Conservation (phyloP, 1,140 invertebrate genomes). For the Cydia pomonella region DNA sequence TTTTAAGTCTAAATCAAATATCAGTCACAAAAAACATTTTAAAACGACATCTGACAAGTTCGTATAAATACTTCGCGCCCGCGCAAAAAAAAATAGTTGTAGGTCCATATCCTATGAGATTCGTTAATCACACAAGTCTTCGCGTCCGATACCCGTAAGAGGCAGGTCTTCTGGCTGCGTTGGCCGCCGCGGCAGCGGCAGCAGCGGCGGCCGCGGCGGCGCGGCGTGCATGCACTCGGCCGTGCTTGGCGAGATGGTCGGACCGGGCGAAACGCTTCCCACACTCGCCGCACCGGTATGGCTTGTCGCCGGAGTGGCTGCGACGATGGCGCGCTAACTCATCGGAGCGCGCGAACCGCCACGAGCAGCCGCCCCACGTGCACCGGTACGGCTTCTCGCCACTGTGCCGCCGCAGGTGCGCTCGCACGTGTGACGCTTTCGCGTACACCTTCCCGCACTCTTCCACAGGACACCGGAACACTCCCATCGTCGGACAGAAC, state of each 20-base stretch:
- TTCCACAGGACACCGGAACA: conserved; percentile 82
- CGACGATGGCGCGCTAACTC: conserved; percentile 92
- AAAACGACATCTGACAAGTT: neutral
- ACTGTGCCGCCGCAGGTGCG: conserved; percentile 95
- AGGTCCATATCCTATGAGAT: conserved; percentile 31
- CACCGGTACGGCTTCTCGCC: conserved; percentile 97
- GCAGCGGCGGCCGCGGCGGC: conserved; percentile 61
- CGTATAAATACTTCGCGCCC: conserved; percentile 17
- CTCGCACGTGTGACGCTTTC: conserved; percentile 96
- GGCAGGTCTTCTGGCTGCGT: conserved; percentile 21
- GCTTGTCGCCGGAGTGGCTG: conserved; percentile 90
- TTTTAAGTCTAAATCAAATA: too few relatives aligned
- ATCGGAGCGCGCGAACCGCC: conserved; percentile 96
- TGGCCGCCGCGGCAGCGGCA: conserved; percentile 49
- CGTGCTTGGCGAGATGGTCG: conserved; percentile 94
- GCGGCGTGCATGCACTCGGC: conserved; percentile 87
- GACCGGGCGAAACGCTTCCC: conserved; percentile 93
- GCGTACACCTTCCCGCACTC: conserved; percentile 90
- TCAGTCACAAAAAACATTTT: neutral
- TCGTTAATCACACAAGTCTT: conserved; percentile 42
- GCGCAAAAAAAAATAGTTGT: conserved; percentile 6
- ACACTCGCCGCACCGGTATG: conserved; percentile 92
- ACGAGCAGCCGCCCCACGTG: conserved; percentile 95
- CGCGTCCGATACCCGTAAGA: conserved; percentile 42
- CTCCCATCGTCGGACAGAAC: conserved; percentile 67